Conservation (phyloP, 2,797 vertebrate species). For the Percopsis omiscomaycus region DNA sequence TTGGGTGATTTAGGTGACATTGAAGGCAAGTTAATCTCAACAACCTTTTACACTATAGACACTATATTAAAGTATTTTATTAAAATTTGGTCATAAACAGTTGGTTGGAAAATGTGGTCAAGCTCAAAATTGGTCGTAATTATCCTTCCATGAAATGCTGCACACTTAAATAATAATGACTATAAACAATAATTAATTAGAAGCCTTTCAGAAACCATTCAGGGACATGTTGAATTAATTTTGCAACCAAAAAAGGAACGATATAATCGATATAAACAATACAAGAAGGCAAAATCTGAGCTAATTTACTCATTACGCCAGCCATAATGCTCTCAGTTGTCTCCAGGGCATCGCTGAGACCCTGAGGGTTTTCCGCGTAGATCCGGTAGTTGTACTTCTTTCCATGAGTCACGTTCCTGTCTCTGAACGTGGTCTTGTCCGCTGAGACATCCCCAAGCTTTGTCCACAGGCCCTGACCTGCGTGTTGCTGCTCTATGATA, state of each 20-base stretch:
- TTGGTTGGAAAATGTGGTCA: too few species aligned
- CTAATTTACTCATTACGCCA: constrained; percentile 78
- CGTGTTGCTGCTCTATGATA: constrained; percentile 76
- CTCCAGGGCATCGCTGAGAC: constrained; percentile 76
- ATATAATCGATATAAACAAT: neutral
- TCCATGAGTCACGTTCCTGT: constrained; percentile 76
- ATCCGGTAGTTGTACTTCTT: constrained; percentile 82
- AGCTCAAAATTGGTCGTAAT: too few species aligned
- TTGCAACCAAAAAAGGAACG: constrained; percentile 20
- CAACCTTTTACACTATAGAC: too few species aligned
- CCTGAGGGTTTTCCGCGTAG: constrained; percentile 80
- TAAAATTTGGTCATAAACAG: too few species aligned
- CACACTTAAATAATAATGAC: too few species aligned
- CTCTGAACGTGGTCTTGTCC: constrained; percentile 74
- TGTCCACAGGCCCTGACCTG: constrained; percentile 76
- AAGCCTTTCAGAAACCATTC: constrained; percentile 27
- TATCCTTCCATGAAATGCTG: too few species aligned
- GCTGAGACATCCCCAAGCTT: constrained; percentile 73
- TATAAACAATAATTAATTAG: constrained; percentile 29
- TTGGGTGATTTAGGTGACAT: too few species aligned
- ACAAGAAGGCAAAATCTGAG: constrained; percentile 37
- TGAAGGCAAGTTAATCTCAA: too few species aligned
- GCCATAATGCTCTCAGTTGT: constrained; percentile 80
- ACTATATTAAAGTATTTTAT: too few species aligned
- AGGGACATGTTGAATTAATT: constrained; percentile 38